Conservation (phyloP, 2,888 invertebrate species). For the Tetramorium bicarinatum region DNA sequence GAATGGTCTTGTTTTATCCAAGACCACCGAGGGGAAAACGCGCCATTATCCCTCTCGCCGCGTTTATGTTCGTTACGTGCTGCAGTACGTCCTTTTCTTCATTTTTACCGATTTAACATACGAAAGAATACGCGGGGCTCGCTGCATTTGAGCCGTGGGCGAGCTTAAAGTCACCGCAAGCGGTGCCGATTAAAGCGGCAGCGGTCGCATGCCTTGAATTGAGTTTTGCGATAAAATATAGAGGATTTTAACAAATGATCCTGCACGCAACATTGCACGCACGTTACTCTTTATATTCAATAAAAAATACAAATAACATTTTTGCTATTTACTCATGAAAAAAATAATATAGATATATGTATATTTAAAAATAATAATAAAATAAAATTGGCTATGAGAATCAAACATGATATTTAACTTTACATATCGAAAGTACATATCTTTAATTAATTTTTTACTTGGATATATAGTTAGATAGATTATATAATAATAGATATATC, state of each 20-base stretch:
- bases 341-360: neutral
- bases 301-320: neutral
- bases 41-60: slow-evolving; percentile 13
- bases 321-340: neutral
- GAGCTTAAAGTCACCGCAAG: neutral
- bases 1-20: slow-evolving; percentile 34
- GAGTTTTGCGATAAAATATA: neutral
- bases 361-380: no score
- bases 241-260: neutral
- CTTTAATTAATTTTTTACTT: no score
- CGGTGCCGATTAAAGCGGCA: neutral
- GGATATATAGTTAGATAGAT: neutral
- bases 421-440: no score
- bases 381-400: no score
- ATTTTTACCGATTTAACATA: neutral
- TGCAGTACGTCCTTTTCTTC: neutral
- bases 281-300: neutral
- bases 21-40: slow-evolving; percentile 12
- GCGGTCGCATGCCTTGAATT: neutral
- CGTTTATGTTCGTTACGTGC: slow-evolving; percentile 10
- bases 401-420: no score
- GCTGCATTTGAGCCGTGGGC: neutral
- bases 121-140: neutral
- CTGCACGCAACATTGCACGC: neutral
- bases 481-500: neutral